Conservation (phyloP, 2,888 invertebrate genomes). For the Stenichneumon culpator region DNA sequence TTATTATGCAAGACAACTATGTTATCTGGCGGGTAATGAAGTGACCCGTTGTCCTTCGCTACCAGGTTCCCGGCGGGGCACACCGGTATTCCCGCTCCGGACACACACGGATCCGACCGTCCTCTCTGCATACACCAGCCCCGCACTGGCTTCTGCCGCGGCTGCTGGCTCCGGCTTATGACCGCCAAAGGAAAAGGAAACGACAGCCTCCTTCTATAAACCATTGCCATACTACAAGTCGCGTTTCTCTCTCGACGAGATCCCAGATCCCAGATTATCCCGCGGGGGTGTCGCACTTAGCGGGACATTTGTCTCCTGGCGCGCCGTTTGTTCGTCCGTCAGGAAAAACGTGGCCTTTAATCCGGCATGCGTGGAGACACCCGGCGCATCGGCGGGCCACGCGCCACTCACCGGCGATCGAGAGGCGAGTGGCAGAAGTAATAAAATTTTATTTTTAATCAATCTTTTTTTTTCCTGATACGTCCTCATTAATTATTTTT, state of each 20-base stretch:
- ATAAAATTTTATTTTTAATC: not conserved
- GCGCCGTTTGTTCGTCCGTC: slow-evolving; percentile 50
- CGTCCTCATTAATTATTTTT: not conserved
- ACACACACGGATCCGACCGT: slow-evolving; percentile 57
- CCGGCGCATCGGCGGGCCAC: not conserved
- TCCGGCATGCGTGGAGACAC: slow-evolving; percentile 27
- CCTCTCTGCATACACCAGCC: slow-evolving; percentile 71
- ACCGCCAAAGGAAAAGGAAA: slow-evolving; percentile 63
- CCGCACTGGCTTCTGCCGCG: slow-evolving; percentile 37
- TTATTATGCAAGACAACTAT: slow-evolving; percentile 80
- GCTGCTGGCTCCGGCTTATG: slow-evolving; percentile 38
- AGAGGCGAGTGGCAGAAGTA: slow-evolving; percentile 20
- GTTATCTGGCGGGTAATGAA: slow-evolving; percentile 81
- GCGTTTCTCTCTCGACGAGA: slow-evolving; percentile 71
- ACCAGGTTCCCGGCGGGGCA: slow-evolving; percentile 75
- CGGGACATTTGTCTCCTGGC: slow-evolving; percentile 78
- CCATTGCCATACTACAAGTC: slow-evolving; percentile 13
- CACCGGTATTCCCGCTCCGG: slow-evolving; percentile 65
- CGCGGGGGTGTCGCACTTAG: slow-evolving; percentile 79
- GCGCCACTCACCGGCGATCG: slow-evolving; percentile 33
- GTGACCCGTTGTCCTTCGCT: slow-evolving; percentile 80
- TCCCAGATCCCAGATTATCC: slow-evolving; percentile 79
- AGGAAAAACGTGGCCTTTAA: slow-evolving; percentile 25
- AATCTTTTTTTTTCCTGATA: not conserved
- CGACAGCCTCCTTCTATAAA: slow-evolving; percentile 39